phyloP scores from a whole-genome alignment of 2,888 invertebrate species.

The Nomada fabriciana region DNA sequence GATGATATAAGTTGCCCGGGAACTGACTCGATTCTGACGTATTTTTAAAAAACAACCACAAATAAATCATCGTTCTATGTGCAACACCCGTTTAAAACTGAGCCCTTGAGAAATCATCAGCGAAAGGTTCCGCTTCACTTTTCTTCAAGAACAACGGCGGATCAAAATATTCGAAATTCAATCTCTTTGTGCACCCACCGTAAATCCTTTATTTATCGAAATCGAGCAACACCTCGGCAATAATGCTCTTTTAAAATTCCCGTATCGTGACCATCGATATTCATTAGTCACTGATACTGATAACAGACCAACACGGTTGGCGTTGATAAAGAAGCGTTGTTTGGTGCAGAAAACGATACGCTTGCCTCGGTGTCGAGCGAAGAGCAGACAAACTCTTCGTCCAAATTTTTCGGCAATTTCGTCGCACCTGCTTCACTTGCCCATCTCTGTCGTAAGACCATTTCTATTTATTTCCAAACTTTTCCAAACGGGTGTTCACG shows the following conservation, averaged over 20 bases:
- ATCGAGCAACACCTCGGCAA: neutral
- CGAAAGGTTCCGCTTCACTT: too few species aligned
- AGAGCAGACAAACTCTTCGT: neutral
- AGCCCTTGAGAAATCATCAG: too few species aligned
- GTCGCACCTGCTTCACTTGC: too few species aligned
- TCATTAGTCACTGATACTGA: conserved; percentile 39
- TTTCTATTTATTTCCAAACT: conserved; percentile 49
- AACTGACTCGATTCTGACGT: neutral
- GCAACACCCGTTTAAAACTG: too few species aligned
- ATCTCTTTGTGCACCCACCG: neutral
- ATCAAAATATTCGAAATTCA: too few species aligned
- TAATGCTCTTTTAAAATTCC: conserved; percentile 5
- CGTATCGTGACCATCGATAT: conserved; percentile 29
- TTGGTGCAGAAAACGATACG: conserved; percentile 10
- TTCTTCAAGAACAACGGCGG: neutral
- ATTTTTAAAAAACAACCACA: neutral
- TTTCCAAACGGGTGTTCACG: conserved; percentile 59
- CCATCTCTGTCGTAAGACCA: neutral
- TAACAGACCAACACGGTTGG: conserved; percentile 6
- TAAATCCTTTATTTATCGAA: neutral
- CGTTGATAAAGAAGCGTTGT: conserved; percentile 3
- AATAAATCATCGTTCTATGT: neutral
- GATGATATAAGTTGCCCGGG: conserved; percentile 7
- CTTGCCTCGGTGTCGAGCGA: neutral
- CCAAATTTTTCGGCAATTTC: neutral